A percentile compares a stretch with the other conserved stretches of the same genome.
phyloP scores from a whole-genome alignment of 2,113 vertebrate species.

The Pterocles burchelli region DNA sequence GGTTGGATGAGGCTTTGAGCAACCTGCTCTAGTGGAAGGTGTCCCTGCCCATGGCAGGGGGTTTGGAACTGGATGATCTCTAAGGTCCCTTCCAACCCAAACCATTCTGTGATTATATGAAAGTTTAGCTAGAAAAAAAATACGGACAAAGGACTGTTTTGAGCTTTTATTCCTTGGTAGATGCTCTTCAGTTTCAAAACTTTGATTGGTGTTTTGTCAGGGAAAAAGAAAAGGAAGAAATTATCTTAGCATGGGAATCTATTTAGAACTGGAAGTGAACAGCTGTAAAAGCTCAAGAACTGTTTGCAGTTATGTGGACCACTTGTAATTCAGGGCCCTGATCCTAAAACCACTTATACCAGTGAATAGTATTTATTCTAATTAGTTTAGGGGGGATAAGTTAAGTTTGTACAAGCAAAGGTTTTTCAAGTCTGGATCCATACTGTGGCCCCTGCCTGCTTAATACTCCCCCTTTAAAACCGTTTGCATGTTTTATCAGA shows the following conservation, averaged over 20 bases:
- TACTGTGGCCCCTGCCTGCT: not conserved
- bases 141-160: not conserved
- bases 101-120: too few relatives aligned
- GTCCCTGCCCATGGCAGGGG: too few relatives aligned
- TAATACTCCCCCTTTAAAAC: not conserved
- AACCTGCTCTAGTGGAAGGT: too few relatives aligned
- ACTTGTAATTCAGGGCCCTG: not conserved
- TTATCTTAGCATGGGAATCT: not conserved
- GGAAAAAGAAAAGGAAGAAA: not conserved
- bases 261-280: not conserved
- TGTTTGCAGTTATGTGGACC: not conserved
- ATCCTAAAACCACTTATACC: not conserved
- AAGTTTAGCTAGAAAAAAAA: not conserved
- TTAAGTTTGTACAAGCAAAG: not conserved
- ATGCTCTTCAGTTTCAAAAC: not conserved
- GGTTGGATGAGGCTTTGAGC: too few relatives aligned
- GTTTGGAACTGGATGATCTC: too few relatives aligned
- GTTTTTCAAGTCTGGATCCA: not conserved
- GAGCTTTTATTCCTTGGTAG: not conserved
- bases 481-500: not conserved
- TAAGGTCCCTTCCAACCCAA: too few relatives aligned
- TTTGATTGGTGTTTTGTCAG: not conserved
- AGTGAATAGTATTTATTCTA: not conserved
- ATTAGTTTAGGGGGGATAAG: not conserved
- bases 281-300: not conserved